Evolutionary conservation across 2,113 vertebrate species (phyloP), one percentile per base, ranked within the genome.

Genomic region (Dinomys branickii): DNA sequence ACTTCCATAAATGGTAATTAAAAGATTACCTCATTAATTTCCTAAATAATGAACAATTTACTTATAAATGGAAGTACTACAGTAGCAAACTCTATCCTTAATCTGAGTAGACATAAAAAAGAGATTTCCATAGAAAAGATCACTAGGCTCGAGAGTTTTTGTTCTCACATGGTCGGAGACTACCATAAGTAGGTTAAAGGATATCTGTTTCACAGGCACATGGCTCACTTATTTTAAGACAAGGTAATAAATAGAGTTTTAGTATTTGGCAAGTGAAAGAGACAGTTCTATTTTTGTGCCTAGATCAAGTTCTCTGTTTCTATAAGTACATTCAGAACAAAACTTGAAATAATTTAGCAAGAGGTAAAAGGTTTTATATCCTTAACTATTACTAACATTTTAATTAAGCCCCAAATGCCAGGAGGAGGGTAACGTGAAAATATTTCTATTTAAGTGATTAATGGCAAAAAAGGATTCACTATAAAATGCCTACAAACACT

Each of bases 301-400:
- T 41, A 97, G 94, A 96, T 96, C 87, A 97, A 96, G 75, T 96
- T 98, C 85, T 96, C 93, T 90, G 33, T 47, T 97, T 97, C 33
- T n/a, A 14, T 80, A 80, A 56, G 52, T 35, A 54, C 75, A 93
- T 69, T 95, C 94, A 97, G 96, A 97, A 96, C 94, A 97, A 96
- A 95, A 92, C 63, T 94, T 63, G 81, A 88, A 86, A 69, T 92
- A 94, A 94, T 38, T 86, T 78, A 96, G 67, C 56, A 87, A n/a
- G 33, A 92, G 94, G 63, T 93, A 50, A 96, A 91, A 33, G 41
- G n/a, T 89, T 89, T 91, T 92, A 87, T 91, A 96, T 87, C 30
- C 38, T 87, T 84, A 96, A 88, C 50, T 88, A 92, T 88, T 91
- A 82, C n/a, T 77, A 11, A 94, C 52, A 19, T 77, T 96, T 77